Base-by-base conservation (phyloP, 2,113 vertebrate genomes). In the Prolemur simus region DNA sequence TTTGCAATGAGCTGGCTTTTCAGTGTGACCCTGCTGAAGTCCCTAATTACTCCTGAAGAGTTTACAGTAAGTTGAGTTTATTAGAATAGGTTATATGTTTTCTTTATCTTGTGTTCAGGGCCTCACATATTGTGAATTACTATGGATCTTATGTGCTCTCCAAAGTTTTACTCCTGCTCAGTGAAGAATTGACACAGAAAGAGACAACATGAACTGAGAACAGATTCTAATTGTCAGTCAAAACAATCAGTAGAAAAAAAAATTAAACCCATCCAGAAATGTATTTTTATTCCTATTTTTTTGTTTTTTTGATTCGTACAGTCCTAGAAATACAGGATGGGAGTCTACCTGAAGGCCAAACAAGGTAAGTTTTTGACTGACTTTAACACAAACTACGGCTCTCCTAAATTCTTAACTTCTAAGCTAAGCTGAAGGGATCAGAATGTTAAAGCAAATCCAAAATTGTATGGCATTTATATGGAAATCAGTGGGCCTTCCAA, bases 401-500 rank as follows among this genome's bases (percentile, higher is more conserved):
- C 18, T 56, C 20, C 45, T 95, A 39, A 93, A 92, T 42, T 68
- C 25, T 45, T 68, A 20, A 85, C 58, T 47, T 96, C 23, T 52
- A 86, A 92, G 14, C 20, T 81, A 86, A 92, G 18, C 20, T 81
- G 42, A 82, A 91, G 34, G 17, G 25, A 60, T 1, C 58, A 2
- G 18, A 47, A 90, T 83, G 47, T 64, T 89, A 82, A 91, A 54
- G 1, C 18, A 60, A 92, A 71, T 37, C 17, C 9, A 69, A 89
- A 90, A 93, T 45, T 76, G 20, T 54, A 77, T 42, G 21, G 84
- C 7, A 81, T 96, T 96, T 89, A 87, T 6, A 84, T 32, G 45
- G 42, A 91, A 83, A 96, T 93, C 71, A 60, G 15, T 25, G 32
- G 9, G n/a, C 63, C 23, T 74, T 94, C 71, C 78, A 85, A 94